Evolutionary conservation across 2,888 invertebrate species (phyloP).

Genomic region (Orchestes rusci): DNA sequence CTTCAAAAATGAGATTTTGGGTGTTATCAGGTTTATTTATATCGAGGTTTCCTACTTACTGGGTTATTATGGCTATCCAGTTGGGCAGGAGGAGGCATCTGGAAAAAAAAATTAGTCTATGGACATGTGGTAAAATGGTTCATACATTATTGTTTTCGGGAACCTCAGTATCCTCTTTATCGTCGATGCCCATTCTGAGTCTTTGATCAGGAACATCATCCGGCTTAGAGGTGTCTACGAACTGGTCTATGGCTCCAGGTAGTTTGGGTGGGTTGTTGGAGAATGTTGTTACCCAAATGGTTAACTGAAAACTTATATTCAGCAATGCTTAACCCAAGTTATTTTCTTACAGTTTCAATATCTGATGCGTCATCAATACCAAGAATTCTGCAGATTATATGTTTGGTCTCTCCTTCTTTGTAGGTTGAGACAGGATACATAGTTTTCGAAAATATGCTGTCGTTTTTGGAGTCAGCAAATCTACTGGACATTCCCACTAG

Average conservation of each 20-base stretch:
- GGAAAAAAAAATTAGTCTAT: not conserved
- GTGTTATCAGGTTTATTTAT: not conserved
- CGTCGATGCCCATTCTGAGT: not conserved
- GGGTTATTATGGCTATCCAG: too few relatives aligned
- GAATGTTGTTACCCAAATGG: conserved; percentile 22
- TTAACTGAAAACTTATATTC: conserved; percentile 11
- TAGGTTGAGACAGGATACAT: conserved; percentile 14
- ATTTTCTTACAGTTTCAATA: conserved; percentile 21
- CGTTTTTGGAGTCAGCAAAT: too few relatives aligned
- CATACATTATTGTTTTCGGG: not conserved
- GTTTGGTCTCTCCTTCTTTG: conserved; percentile 19
- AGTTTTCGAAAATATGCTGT: conserved; percentile 17
- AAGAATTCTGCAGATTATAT: conserved; percentile 23
- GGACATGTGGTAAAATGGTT: too few relatives aligned
- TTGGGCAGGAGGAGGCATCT: too few relatives aligned
- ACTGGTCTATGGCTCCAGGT: not conserved
- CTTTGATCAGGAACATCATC: not conserved
- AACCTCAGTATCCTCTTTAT: not conserved
- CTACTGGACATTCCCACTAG: too few relatives aligned
- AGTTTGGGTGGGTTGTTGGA: conserved; percentile 22
- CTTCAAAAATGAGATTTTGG: conserved; percentile 8
- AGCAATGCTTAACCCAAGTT: not conserved
- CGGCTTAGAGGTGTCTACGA: too few relatives aligned
- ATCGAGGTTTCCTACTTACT: too few relatives aligned
- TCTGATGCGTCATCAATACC: conserved; percentile 22